Conservation (phyloP, 2,888 invertebrate species). For the Hybos culiciformis region DNA sequence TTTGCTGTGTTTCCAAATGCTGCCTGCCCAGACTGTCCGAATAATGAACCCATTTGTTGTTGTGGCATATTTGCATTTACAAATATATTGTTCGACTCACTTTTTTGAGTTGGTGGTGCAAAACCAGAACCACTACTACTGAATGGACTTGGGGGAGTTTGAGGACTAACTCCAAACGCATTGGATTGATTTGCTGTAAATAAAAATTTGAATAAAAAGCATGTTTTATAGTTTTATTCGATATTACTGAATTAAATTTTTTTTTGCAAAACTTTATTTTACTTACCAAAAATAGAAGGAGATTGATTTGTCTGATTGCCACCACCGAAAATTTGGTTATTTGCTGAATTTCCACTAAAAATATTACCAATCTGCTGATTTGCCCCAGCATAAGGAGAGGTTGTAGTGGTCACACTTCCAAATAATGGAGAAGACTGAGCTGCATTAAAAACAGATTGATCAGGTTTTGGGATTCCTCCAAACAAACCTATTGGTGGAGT, state of each 20-base stretch:
- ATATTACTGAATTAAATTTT: background rate
- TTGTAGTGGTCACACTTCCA: background rate
- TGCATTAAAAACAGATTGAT: constrained; percentile 8
- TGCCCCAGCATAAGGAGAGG: constrained; percentile 3
- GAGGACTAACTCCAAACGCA: background rate
- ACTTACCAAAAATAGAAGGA: no score
- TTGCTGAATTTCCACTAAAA: constrained; percentile 18
- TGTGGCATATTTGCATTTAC: background rate
- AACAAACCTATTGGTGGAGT: constrained; percentile 17
- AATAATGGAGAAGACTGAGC: background rate
- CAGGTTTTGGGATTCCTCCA: background rate
- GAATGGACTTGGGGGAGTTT: constrained; percentile 1
- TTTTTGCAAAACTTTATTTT: background rate
- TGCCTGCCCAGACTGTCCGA: constrained; percentile 15
- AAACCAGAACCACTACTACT: background rate
- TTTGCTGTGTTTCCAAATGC: background rate
- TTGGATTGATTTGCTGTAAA: background rate
- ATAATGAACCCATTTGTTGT: constrained; percentile 15
- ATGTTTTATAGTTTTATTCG: background rate
- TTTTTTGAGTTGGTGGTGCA: background rate
- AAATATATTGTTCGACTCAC: constrained; percentile 11
- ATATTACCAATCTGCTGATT: constrained; percentile 17
- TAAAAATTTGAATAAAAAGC: constrained; percentile 1
- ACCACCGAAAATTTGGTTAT: background rate
- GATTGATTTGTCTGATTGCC: background rate